phyloP scores from a whole-genome alignment of 2,797 vertebrate genomes.

The Melanotaenia pygmaea region DNA sequence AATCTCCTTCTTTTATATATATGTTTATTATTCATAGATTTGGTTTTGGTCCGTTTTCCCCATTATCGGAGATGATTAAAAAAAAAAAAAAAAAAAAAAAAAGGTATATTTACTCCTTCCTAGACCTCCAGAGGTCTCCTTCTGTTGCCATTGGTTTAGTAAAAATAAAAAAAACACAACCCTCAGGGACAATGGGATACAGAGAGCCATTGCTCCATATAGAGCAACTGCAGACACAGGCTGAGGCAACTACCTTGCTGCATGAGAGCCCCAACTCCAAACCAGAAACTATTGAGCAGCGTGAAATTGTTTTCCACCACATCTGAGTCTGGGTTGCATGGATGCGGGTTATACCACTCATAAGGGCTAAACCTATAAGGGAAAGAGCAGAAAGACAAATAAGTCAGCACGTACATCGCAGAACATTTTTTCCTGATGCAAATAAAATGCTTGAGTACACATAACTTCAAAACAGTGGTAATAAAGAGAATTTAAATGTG shows the following conservation, averaged over 20 bases:
- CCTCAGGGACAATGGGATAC: slow-evolving; percentile 89
- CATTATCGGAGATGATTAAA: slow-evolving; percentile 24
- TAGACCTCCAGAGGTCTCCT: slow-evolving; percentile 86
- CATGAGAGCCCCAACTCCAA: slow-evolving; percentile 99
- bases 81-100: slow-evolving; percentile 6
- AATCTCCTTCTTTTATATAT: slow-evolving; percentile 1
- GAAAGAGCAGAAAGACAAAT: slow-evolving; percentile 77
- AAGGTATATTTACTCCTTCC: slow-evolving; percentile 39
- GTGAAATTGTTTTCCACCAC: slow-evolving; percentile 99
- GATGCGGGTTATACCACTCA: slow-evolving; percentile 99
- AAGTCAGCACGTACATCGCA: slow-evolving; percentile 50
- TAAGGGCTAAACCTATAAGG: slow-evolving; percentile 96
- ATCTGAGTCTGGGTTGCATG: slow-evolving; percentile 98
- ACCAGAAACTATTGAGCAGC: slow-evolving; percentile 99
- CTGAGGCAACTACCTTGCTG: slow-evolving; percentile 98
- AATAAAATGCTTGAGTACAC: slow-evolving; percentile 48
- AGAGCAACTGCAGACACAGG: slow-evolving; percentile 85
- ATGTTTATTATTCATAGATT: slow-evolving; percentile 7
- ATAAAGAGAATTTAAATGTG: slow-evolving; percentile 36
- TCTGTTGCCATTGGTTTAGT: slow-evolving; percentile 82
- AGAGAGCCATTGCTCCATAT: slow-evolving; percentile 72
- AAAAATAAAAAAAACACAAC: slow-evolving; percentile 72
- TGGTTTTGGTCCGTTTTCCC: slow-evolving; percentile 12
- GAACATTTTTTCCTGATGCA: slow-evolving; percentile 26
- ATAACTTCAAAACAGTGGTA: slow-evolving; percentile 32